Base-by-base conservation (phyloP, 2,797 vertebrate genomes). In the Chrosomus eos region DNA sequence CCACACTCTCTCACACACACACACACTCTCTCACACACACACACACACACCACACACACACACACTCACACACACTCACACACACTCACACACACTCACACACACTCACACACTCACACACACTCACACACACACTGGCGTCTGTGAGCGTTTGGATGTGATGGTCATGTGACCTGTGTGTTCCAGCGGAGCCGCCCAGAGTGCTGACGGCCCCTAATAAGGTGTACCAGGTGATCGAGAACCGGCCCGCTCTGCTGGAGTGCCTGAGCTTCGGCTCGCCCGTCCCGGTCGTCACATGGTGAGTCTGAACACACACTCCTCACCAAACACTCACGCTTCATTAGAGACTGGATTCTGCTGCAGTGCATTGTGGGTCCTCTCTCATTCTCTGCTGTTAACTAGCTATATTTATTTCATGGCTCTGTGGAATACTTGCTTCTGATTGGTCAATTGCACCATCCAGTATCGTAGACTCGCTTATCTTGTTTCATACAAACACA, bases 241-340 rank as follows among this genome's bases (percentile, higher is more conserved):
- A 98, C 84, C 96, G 93, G 68, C 94, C 90, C 0, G 97, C 97
- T 10, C 77, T 97, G 33, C 88, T 99, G 31, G 96, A 98, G 83
- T 99, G 98, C 84, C 91, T 93, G 60, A 96, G 94, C 88, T 99
- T 99, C 88, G 98, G 98, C n/a, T 99, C 98, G 51, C 98, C 98
- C 88, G 93, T 97, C 77, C 98, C 98, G 48, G 92, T 94, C 89
- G 94, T 99, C 90, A 96, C 96, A 89, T 99, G 98, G 98, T 98
- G 94, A 95, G 95, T 85, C 67, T 68, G 6, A 31, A 31, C 40
- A 48, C 40, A 16, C 23, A 31, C 71, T 16, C 14, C 2, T 5
- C 9, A 16, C 8, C 0, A 43, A 14, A 51, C 73, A 19, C 36
- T 38, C 36, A 38, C 36, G 28, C 72, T 74, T 74, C 48, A 36